phyloP scores from a whole-genome alignment of 1,140 invertebrate species.

The Trachymyrmex cornetzi region DNA sequence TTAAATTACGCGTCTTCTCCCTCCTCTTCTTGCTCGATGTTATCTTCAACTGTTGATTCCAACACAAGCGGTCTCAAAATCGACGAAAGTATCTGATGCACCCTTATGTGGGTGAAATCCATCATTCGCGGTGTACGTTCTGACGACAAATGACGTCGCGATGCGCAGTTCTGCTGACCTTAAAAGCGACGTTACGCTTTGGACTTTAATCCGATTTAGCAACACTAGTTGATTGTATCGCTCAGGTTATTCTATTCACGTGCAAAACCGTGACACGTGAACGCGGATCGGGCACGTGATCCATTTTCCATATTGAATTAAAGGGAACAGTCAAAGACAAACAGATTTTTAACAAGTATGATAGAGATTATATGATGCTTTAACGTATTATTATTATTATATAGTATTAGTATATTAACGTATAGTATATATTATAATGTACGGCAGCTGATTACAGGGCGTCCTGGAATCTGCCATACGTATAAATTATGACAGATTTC shows the following conservation, averaged over 20 bases:
- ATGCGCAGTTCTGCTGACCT: conserved; percentile 78
- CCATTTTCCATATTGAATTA: conserved; percentile 10
- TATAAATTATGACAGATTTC: no score
- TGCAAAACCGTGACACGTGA: conserved; percentile 69
- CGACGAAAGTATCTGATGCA: conserved; percentile 78
- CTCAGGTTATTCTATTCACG: conserved; percentile 73
- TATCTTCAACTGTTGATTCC: conserved; percentile 25
- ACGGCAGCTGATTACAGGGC: no score
- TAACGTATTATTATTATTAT: background rate
- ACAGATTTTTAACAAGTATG: background rate
- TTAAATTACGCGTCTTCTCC: background rate
- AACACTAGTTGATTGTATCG: conserved; percentile 70
- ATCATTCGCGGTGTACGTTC: conserved; percentile 77
- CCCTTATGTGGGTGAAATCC: conserved; percentile 81
- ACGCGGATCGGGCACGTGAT: background rate
- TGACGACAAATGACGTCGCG: conserved; percentile 73
- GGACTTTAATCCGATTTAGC: conserved; percentile 66
- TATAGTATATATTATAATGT: no score
- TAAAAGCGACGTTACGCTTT: conserved; percentile 74
- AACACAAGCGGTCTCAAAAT: conserved; percentile 75
- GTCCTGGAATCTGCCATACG: no score
- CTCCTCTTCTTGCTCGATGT: conserved; percentile 49
- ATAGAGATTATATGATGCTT: background rate
- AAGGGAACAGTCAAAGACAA: background rate
- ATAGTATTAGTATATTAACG: background rate